Evolutionary conservation across 2,113 vertebrate species (phyloP).

Genomic region (Microcebus ravelobensis): DNA sequence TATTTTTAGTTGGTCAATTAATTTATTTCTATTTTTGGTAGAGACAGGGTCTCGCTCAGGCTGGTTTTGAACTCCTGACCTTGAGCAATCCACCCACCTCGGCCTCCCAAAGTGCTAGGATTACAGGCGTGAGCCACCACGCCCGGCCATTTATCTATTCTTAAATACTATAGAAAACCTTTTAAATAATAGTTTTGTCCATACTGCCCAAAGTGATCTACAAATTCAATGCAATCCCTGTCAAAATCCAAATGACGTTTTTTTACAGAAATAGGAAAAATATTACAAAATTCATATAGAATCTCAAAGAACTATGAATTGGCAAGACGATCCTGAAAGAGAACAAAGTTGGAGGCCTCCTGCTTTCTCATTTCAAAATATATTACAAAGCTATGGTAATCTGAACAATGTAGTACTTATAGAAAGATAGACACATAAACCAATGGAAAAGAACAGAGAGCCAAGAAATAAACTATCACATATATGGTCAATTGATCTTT

Average conservation of each 20-base stretch:
- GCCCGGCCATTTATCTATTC: slow-evolving; percentile 11
- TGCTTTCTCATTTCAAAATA: neutral
- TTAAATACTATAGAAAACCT: neutral
- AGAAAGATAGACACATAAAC: neutral
- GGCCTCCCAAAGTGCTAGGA: too few relatives aligned
- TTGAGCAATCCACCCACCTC: too few relatives aligned
- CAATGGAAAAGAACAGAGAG: neutral
- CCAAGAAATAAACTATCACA: neutral
- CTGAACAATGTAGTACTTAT: neutral
- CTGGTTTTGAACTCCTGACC: too few relatives aligned
- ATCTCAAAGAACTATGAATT: neutral
- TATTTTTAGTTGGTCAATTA: too few relatives aligned
- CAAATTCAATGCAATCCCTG: neutral
- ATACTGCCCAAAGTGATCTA: neutral
- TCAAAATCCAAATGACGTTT: neutral
- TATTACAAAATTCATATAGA: neutral
- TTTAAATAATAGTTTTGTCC: neutral
- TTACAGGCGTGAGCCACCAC: too few relatives aligned
- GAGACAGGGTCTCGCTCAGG: too few relatives aligned
- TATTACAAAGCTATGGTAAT: neutral
- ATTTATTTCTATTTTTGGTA: too few relatives aligned
- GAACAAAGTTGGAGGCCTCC: neutral
- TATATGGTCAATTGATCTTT: neutral
- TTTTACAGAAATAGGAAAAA: neutral
- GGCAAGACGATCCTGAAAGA: neutral